Base-by-base conservation (phyloP, 2,113 vertebrate species). In the Rhinoderma darwinii region DNA sequence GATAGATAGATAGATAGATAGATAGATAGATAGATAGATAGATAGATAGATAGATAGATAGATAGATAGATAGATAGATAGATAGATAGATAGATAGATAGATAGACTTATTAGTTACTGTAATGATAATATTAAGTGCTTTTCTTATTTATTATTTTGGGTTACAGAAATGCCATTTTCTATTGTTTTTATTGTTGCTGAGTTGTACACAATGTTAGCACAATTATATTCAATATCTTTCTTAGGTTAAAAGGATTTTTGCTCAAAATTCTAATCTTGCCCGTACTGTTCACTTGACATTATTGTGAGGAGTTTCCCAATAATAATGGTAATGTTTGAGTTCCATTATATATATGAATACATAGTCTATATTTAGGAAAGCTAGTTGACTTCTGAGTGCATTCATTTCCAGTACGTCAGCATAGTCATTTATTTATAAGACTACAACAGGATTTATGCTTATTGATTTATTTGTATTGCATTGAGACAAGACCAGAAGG, bases 361-460 rank as follows among this genome's bases (percentile, higher is more conserved):
- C n/a, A n/a, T n/a, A n/a, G n/a, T 78, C 76, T 54, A 32, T 56
- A 22, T 54, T 25, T 78, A 78, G 76, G 44, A 20, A 25, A 78
- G 76, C 47, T 25, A 72, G 35, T 54, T 3, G 47, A 78, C 54
- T 35, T 27, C 47, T 22, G 17, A 51, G 75, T 50, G 10, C 18
- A 78, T 78, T 78, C 47, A 78, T 78, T 54, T 78, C 30, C 30
- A 54, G 14, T 72, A 78, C 12, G 11, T 8, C 17, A 27, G 2
- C 32, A 35, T 22, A 25, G 35, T 78, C 50, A 56, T 37, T 78
- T 77, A 77, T 77, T 77, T 78, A 54, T 78, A 35, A 54, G 47
- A 30, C 22, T 37, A 44, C 39, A 82, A 66, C n/a, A 30, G 20
- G 39, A 66, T 82, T 18, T 82, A 63, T 43, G 5, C 14, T 27